Percentiles rank a stretch among this genome's conserved stretches.
phyloP scores from a whole-genome alignment of 1,140 invertebrate genomes.

The Bombus breviceps region DNA sequence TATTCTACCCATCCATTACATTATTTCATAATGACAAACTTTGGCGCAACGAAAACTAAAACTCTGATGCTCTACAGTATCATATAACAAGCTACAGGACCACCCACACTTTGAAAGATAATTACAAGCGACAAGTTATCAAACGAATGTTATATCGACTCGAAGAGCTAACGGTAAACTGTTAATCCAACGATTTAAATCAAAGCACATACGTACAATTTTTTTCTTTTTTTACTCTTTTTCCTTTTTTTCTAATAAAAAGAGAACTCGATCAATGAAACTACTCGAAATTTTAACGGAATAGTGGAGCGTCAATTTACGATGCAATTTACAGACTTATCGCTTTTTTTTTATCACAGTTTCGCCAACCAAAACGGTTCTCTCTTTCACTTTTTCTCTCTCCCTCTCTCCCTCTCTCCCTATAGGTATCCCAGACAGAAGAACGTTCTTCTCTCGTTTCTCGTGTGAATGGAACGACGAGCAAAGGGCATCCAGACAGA shows the following conservation, averaged over 20 bases:
- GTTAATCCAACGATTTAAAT: not conserved
- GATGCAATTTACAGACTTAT: conserved; percentile 4
- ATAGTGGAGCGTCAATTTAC: not conserved
- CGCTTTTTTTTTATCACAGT: conserved; percentile 12
- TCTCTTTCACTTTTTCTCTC: not conserved
- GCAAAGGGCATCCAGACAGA: conserved; percentile 3
- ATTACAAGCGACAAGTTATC: not conserved
- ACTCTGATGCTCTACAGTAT: not conserved
- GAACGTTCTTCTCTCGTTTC: not conserved
- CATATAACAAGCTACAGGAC: not conserved
- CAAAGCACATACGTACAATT: not conserved
- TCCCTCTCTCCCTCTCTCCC: no score
- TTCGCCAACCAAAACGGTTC: not conserved
- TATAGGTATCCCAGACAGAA: not conserved
- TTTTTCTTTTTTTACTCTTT: not conserved
- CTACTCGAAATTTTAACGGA: not conserved
- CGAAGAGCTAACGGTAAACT: not conserved
- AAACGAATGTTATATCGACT: not conserved
- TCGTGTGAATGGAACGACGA: not conserved
- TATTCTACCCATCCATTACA: not conserved
- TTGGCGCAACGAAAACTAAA: not conserved
- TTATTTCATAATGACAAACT: not conserved
- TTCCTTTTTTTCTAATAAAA: not conserved
- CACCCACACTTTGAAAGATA: not conserved
- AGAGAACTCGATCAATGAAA: not conserved